Base-by-base conservation (phyloP, 2,888 invertebrate species). In the Agrochola lota region DNA sequence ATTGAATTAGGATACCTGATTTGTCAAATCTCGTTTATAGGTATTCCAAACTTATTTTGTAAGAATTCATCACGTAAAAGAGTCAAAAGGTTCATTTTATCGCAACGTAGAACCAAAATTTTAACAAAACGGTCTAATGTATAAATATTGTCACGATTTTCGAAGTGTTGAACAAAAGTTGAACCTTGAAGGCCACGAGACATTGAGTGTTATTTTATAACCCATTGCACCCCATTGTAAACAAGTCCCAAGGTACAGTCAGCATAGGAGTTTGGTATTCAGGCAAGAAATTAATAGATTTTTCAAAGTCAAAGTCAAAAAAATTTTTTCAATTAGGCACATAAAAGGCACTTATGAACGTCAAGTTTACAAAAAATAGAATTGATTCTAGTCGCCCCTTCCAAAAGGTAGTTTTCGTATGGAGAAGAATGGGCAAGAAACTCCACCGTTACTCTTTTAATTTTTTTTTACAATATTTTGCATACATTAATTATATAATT, bases 141-240 rank as follows among this genome's bases (percentile, higher is more conserved):
- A 40, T n/a, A n/a, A 40, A 40, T 40, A 40, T 40, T 40, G 40
- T 52, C 64, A 70, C 59, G 49, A 59, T 64, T 59, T 77, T 59
- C 63, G 46, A 55, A 0, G 9, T 40, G 40, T 40, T 40, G 40
- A 40, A 40, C 40, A 40, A 40, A 40, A 40, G 40, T 40, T 40
- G 40, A 40, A 11, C 43, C n/a, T 77, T 43, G 64, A 66, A 77
- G 64, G 40, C 64, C 49, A 46, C 15, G 30, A 35, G 71, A 35
- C 9, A 43, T 11, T 43, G 1, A 43, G 57, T 70, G 20, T 78
- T 77, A 52, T 77, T 66, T 70, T 64, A 66, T 70, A 77, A 59
- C 57, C 43, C 20, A 30, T 69, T 59, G 59, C 40, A 0, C 40
- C 9, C 40, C 40, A 40, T 40, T 40, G 40, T 64, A 52, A 76